Base-by-base conservation (phyloP, 2,888 invertebrate species). In the Endotricha flammealis region DNA sequence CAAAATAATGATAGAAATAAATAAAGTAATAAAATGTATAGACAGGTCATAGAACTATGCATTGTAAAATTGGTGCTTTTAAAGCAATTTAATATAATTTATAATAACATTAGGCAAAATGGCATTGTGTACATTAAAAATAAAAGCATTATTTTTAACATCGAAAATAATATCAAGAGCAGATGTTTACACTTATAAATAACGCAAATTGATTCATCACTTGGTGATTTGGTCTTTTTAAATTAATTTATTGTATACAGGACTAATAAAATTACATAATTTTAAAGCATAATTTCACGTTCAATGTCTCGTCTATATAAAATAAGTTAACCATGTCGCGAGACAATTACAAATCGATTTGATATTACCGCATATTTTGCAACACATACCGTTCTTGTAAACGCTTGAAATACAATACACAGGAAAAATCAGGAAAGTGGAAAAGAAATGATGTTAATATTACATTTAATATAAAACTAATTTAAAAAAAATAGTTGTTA, bases 71-170 rank as follows among this genome's bases (percentile, higher is more conserved):
- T 82, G 81, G 83, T 86, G 86, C 85, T 86, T 86, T 86, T 85
- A 74, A 86, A 86, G 86, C 85, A 85, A 79, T 85, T 77, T 77
- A 75, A 76, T 83, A 83, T 83, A 85, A 86, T 83, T 82, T 83
- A 82, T 82, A 81, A 83, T 85, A 85, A 86, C 80, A 85, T 82
- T 86, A 85, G 83, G 86, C 86, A 86, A 85, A 85, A 86, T 85
- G 86, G 86, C 86, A 85, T 78, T 82, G 83, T 82, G 82, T 82
- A 80, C 74, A 81, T 79, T 81, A 77, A 81, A 80, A 82, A 81
- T 82, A 85, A 82, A 85, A 82, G 80, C 78, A 77, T 75, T 76
- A 77, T 69, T 76, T 77, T 76, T 71, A 81, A 82, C 71, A 80
- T 71, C 78, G 46, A 57, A 68, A 82, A 80, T 83, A 83, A 82